A percentile compares a stretch with the other conserved stretches of the same genome.
Conservation (phyloP, 2,797 vertebrate species). For the Discoglossus pictus region DNA sequence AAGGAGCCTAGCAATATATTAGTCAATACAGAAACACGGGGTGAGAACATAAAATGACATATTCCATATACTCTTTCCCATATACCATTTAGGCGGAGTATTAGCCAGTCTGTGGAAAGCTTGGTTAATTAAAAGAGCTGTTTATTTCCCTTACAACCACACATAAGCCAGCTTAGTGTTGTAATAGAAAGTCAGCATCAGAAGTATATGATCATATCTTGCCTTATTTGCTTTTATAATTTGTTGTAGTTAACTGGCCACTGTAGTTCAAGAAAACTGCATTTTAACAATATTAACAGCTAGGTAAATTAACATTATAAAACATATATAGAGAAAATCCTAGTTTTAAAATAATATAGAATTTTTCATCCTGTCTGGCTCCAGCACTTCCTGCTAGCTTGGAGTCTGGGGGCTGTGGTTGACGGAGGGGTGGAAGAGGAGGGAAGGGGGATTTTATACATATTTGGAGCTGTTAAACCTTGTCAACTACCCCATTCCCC, state of each 20-base stretch:
- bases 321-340: no score
- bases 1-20: slow-evolving; percentile 55
- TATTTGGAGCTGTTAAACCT: no score
- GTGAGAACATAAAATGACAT: slow-evolving; percentile 56
- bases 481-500: no score
- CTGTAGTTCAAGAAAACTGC: no score
- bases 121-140: slow-evolving; percentile 65
- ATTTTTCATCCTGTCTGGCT: no score
- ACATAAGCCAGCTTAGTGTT: slow-evolving; percentile 53
- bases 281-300: no score
- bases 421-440: no score
- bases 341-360: no score
- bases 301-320: no score
- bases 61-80: slow-evolving; percentile 32
- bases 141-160: slow-evolving; percentile 44
- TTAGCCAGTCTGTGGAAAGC: slow-evolving; percentile 59
- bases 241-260: slow-evolving; percentile 6
- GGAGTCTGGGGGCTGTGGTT: no score
- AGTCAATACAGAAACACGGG: slow-evolving; percentile 54
- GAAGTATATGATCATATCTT: slow-evolving; percentile 54
- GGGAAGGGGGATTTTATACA: no score
- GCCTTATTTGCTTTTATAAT: slow-evolving; percentile 9
- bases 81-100: slow-evolving; percentile 56
- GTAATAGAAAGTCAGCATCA: slow-evolving; percentile 58
- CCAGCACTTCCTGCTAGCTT: no score